Base-by-base conservation (phyloP, 2,113 vertebrate genomes). In the Xiphophorus hellerii region DNA sequence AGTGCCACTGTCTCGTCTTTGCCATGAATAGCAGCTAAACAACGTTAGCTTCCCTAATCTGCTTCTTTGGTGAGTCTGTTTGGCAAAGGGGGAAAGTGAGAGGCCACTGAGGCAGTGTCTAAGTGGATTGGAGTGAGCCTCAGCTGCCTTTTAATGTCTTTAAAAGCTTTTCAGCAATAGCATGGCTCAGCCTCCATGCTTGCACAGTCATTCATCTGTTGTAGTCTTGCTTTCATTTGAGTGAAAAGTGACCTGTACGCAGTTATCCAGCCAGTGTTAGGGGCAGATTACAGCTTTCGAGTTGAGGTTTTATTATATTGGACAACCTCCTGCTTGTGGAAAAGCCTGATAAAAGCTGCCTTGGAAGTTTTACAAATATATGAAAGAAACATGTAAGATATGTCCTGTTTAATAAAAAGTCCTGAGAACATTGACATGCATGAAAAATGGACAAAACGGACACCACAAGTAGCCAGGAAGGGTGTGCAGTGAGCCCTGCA, bases 151-250 rank as follows among this genome's bases (percentile, higher is more conserved):
- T 90, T 93, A 92, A 92, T 93, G 92, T 86, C 84, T 89, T 90
- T 91, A 90, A 94, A 94, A 93, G 92, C 91, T 86, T 91, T 90
- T 75, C 29, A 83, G 78, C 80, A 73, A 71, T 39, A 81, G 68
- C 68, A 64, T 81, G 75, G 79, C 61, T 79, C 69, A 69, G 73
- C 66, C 44, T 80, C 71, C 68, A 30, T 35, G 54, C 81, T 58
- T 67, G 58, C 60, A 39, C 70, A 71, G 66, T 62, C 77, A 62
- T 82, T 88, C 82, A 86, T 87, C 76, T 84, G 62, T 66, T 73
- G 25, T 37, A 30, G 68, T 78, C 77, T 70, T 80, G 42, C 83
- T 83, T 84, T 70, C 66, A 73, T 72, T 79, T 88, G 77, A 60
- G 20, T 90, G 76, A 80, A 87, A 84, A 82, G 81, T 62, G 25